Percentiles rank a stretch among this genome's conserved stretches.
Evolutionary conservation across 2,888 invertebrate species (phyloP).

Genomic region (Erannis defoliaria): DNA sequence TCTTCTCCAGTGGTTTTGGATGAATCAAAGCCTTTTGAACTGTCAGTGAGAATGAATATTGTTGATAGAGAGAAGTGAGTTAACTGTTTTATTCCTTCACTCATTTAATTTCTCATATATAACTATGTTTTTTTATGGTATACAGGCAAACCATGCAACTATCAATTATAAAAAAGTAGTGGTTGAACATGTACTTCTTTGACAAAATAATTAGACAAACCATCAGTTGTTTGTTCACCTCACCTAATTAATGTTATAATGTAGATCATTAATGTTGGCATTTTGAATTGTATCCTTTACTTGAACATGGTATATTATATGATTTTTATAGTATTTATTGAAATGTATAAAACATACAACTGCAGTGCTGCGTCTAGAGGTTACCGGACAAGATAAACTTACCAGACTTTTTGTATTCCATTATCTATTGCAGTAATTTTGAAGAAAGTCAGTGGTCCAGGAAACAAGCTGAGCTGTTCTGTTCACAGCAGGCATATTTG

Average conservation of each 20-base stretch:
- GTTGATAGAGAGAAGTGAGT: conserved; percentile 79
- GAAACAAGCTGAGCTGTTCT: conserved; percentile 95
- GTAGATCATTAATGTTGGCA: no score
- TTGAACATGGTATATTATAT: no score
- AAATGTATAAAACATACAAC: no score
- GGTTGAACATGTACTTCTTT: no score
- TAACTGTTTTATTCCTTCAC: not conserved
- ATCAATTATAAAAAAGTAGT: no score
- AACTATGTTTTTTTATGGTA: not conserved
- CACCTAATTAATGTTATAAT: no score
- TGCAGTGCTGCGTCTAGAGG: not conserved
- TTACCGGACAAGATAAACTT: not conserved
- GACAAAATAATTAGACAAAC: no score
- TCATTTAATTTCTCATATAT: not conserved
- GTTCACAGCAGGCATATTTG: conserved; percentile 94
- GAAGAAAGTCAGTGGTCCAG: conserved; percentile 92
- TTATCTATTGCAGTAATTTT: conserved; percentile 61
- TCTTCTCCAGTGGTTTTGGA: conserved; percentile 64
- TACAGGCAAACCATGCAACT: no score
- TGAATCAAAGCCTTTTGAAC: conserved; percentile 71
- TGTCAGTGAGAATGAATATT: conserved; percentile 74
- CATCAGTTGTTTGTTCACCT: no score
- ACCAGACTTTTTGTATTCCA: not conserved
- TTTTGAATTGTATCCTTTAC: no score
- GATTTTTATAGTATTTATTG: no score